Evolutionary conservation across 2,797 vertebrate genomes (phyloP), one percentile per base, ranked within the genome.

Genomic region (Hydrolagus colliei): DNA sequence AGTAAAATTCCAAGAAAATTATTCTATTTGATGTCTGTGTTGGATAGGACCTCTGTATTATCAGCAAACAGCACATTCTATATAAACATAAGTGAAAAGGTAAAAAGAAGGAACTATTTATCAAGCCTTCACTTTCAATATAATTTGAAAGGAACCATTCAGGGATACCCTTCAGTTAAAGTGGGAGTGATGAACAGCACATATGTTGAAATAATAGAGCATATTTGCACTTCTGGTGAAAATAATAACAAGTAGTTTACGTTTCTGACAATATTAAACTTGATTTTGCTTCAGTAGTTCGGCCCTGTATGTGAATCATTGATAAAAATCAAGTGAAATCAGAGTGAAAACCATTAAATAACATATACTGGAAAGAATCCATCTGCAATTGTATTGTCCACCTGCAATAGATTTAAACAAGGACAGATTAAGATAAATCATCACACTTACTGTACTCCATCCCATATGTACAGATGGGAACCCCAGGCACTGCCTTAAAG

Each of bases 1-100:
- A 77, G n/a, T 59, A 52, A 77, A 20, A 61, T 61, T 77, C 75
- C 6, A 61, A 77, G 41, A 59, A 77, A 77, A 77, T 77, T 77
- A 61, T 59, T 52, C 41, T 77, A 77, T 20, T 77, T 20, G 9
- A 4, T 52, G 75, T 59, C 41, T 20, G 59, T 77, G 6, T 59
- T 77, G 75, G 52, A 77, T 59, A 61, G 41, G 41, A 61, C 52
- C n/a, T 59, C 61, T n/a, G 20, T 9, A n/a, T 61, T 41, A 77
- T 61, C 52, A 61, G 20, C 35, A 77, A 77, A n/a, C 10, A 76
- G n/a, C 16, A 77, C 6, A 20, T 77, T 20, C 12, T 59, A 61
- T n/a, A 77, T 20, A 59, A 10, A 20, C 41, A 59, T 20, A 77
- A 41, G 41, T 61, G 41, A 9, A 10, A 59, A 16, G 59, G 9